Evolutionary conservation across 1,140 invertebrate species (phyloP).

Genomic region (Drosophila jambulina): DNA sequence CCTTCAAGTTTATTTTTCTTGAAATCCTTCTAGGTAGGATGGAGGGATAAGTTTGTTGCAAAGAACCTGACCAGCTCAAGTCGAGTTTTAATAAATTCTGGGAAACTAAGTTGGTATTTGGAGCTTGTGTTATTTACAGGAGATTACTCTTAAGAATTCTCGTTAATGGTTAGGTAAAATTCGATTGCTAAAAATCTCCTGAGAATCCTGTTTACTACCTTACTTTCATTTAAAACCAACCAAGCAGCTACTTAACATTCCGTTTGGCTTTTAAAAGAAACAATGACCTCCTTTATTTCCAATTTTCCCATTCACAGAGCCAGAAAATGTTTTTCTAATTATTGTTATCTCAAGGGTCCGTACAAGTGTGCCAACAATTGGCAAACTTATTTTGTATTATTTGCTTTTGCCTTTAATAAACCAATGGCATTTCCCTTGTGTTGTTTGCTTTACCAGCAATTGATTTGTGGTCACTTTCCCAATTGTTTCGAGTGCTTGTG

Average conservation of each 20-base stretch:
- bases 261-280: neutral
- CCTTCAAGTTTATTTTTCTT: neutral
- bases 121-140: neutral
- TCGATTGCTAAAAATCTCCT: neutral
- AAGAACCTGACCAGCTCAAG: too few species aligned
- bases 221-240: neutral
- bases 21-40: neutral
- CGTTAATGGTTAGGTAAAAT: neutral
- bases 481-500: constrained; percentile 7
- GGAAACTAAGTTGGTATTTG: neutral
- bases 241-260: neutral
- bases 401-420: constrained; percentile 1
- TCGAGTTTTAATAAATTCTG: too few species aligned
- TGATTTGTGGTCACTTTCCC: constrained; percentile 14
- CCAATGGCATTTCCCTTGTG: constrained; percentile 7
- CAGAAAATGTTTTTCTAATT: neutral
- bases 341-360: neutral
- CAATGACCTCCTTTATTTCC: neutral
- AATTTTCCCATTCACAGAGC: neutral
- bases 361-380: neutral
- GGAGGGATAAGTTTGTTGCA: neutral
- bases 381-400: neutral
- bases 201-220: neutral
- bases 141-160: neutral
- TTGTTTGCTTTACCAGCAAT: neutral